phyloP scores from a whole-genome alignment of 2,888 invertebrate species.

The Emesis russula region DNA sequence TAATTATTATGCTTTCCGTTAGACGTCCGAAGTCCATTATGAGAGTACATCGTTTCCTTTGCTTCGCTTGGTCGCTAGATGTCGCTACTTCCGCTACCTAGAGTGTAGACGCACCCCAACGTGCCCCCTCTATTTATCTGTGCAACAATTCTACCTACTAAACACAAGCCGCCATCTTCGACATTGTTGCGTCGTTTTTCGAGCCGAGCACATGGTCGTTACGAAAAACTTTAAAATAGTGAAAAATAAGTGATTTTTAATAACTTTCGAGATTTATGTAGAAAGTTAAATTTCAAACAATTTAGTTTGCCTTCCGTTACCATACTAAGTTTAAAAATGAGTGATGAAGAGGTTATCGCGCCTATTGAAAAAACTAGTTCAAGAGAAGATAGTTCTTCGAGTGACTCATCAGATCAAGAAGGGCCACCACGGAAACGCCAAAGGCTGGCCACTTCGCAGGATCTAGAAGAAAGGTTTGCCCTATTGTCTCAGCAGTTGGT shows the following conservation, averaged over 20 bases:
- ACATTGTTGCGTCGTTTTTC: no score
- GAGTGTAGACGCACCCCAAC: no score
- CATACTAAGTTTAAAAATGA: neutral
- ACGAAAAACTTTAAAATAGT: neutral
- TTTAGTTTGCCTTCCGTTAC: neutral
- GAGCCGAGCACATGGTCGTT: neutral
- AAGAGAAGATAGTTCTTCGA: neutral
- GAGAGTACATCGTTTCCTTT: neutral
- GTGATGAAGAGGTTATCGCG: neutral
- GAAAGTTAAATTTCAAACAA: neutral
- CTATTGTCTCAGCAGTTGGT: conserved; percentile 61
- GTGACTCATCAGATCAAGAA: neutral
- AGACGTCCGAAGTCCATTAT: no score
- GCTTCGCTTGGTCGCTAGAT: neutral
- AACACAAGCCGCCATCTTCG: neutral
- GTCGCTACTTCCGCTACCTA: neutral
- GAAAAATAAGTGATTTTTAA: neutral
- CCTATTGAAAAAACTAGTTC: neutral
- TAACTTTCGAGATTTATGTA: conserved; percentile 21
- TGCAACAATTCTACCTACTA: neutral
- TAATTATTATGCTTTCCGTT: no score
- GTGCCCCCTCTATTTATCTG: no score
- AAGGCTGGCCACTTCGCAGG: neutral
- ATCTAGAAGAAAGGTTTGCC: conserved; percentile 56
- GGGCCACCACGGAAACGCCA: neutral